A percentile compares a stretch with the other conserved stretches of the same genome.
Conservation (phyloP, 2,888 invertebrate genomes). For the Drosophila subsilvestris region DNA sequence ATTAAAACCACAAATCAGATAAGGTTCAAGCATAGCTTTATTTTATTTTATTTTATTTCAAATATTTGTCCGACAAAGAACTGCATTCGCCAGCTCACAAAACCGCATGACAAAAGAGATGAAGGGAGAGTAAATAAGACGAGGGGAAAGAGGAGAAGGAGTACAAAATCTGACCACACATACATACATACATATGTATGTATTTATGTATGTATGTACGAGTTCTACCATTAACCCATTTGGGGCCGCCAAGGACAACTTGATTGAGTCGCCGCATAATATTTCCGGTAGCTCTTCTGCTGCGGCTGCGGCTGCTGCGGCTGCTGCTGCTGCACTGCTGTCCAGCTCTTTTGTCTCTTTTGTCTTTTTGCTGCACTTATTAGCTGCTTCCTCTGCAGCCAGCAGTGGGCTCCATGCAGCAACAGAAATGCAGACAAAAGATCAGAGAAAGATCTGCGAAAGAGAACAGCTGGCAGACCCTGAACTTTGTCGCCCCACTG, state of each 20-base stretch:
- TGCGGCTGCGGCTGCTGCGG: neutral
- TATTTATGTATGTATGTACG: too few relatives aligned
- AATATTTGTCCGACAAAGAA: neutral
- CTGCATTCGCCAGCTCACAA: neutral
- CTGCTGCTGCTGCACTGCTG: neutral
- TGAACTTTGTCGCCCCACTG: slow-evolving; percentile 69
- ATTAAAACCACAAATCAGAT: too few relatives aligned
- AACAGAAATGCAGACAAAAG: slow-evolving; percentile 54
- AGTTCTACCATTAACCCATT: slow-evolving; percentile 8
- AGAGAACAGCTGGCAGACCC: slow-evolving; percentile 58
- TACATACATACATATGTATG: neutral
- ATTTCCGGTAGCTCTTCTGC: slow-evolving; percentile 60
- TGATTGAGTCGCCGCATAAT: slow-evolving; percentile 57
- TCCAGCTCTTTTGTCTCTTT: slow-evolving; percentile 29
- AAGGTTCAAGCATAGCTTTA: too few relatives aligned
- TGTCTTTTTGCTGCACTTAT: slow-evolving; percentile 66
- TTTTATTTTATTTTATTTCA: too few relatives aligned
- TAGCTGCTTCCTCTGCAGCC: slow-evolving; percentile 63
- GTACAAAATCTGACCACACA: slow-evolving; percentile 47
- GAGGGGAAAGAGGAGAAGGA: neutral
- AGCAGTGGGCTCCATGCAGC: neutral
- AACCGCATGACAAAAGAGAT: neutral
- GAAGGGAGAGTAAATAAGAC: neutral
- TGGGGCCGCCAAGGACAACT: slow-evolving; percentile 59
- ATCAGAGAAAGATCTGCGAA: slow-evolving; percentile 38